Evolutionary conservation across 1,140 invertebrate genomes (phyloP).

Genomic region (Trypoxylus dichotomus): DNA sequence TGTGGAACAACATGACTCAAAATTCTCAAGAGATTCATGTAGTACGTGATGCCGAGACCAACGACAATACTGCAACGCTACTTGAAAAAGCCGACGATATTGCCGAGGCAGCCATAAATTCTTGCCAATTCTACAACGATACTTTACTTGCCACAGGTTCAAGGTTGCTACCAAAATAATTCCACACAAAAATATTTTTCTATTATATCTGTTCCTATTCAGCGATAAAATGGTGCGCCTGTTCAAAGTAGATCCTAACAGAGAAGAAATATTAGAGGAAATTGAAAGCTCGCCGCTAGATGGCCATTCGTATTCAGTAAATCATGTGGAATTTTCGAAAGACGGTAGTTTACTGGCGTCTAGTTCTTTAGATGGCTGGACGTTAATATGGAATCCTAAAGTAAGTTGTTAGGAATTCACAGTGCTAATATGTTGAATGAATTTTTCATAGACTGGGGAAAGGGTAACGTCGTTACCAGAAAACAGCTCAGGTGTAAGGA

Average conservation of each 20-base stretch:
- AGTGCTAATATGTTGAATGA: not conserved
- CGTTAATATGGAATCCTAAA: slow-evolving; percentile 67
- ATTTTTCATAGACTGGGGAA: slow-evolving; percentile 47
- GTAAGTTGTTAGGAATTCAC: slow-evolving; percentile 48
- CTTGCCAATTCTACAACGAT: slow-evolving; percentile 58
- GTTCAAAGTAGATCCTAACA: slow-evolving; percentile 51
- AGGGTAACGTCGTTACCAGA: slow-evolving; percentile 46
- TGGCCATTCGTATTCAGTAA: slow-evolving; percentile 65
- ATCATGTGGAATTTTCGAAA: slow-evolving; percentile 68
- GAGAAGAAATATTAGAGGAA: slow-evolving; percentile 55
- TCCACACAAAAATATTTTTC: not conserved
- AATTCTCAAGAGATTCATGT: slow-evolving; percentile 53
- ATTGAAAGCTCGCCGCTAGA: slow-evolving; percentile 57
- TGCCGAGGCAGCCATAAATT: slow-evolving; percentile 60
- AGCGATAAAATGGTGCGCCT: slow-evolving; percentile 64
- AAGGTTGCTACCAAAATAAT: slow-evolving; percentile 51
- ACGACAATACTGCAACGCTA: slow-evolving; percentile 54
- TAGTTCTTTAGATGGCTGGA: slow-evolving; percentile 73
- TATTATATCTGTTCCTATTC: slow-evolving; percentile 31
- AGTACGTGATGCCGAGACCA: slow-evolving; percentile 53
- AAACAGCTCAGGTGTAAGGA: slow-evolving; percentile 50
- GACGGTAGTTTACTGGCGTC: slow-evolving; percentile 67
- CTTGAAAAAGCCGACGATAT: slow-evolving; percentile 58
- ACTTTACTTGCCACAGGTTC: slow-evolving; percentile 59
- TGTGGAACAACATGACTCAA: slow-evolving; percentile 31